These are phyloP conservation scores for Dynastes maya DNA, from an alignment of 2,888 invertebrate genomes.

Conservation along the genomic window DNA sequence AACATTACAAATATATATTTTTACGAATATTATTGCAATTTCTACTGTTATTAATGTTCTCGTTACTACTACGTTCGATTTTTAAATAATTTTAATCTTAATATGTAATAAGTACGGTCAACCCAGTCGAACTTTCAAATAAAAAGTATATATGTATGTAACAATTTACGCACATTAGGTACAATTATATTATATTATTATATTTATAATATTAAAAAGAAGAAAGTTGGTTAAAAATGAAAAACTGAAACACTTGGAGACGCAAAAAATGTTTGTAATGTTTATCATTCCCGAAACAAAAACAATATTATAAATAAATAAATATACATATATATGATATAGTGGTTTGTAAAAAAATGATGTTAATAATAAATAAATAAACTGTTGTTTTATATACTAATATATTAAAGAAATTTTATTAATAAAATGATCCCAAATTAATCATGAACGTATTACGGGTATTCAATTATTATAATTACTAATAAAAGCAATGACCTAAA, in stretches of 20 bases:
- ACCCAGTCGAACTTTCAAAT: constrained; percentile 62
- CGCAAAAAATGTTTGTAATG: constrained; percentile 62
- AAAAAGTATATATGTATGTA: constrained; percentile 56
- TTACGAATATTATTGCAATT: constrained; percentile 8
- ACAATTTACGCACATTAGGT: constrained; percentile 65
- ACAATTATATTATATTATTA: constrained; percentile 61
- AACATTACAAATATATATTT: too few relatives aligned
- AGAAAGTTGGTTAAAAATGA: constrained; percentile 43
- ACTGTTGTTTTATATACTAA: constrained; percentile 71
- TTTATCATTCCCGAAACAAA: constrained; percentile 65
- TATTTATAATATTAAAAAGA: constrained; percentile 53
- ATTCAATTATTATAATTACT: constrained; percentile 63
- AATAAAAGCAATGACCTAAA: constrained; percentile 11
- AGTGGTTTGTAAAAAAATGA: constrained; percentile 69
- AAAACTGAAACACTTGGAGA: constrained; percentile 31
- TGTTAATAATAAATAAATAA: constrained; percentile 68
- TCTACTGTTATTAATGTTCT: neutral
- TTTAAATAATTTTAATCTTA: neutral
- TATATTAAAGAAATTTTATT: constrained; percentile 69
- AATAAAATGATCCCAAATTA: constrained; percentile 64
- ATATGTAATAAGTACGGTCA: constrained; percentile 36
- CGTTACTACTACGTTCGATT: constrained; percentile 29
- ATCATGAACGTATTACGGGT: constrained; percentile 68
- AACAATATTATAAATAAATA: constrained; percentile 17
- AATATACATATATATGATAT: constrained; percentile 60